Percentiles rank a stretch among this genome's conserved stretches.
phyloP scores from a whole-genome alignment of 2,797 vertebrate genomes.

The Hyperoplus lanceolatus region DNA sequence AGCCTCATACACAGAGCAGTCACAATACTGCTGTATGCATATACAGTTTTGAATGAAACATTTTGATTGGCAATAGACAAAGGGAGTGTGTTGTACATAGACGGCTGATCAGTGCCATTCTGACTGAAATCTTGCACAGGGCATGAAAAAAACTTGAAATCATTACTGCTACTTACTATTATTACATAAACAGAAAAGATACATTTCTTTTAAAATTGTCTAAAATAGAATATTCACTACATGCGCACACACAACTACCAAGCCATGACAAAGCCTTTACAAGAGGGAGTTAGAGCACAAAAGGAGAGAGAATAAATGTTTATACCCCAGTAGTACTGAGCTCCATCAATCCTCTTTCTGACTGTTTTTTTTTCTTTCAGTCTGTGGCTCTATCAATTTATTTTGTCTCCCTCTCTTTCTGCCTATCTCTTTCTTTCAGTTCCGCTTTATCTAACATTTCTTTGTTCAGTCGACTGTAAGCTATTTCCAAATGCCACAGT shows the following conservation, averaged over 20 bases:
- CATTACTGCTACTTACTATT: neutral
- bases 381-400: slow-evolving; percentile 55
- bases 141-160: neutral
- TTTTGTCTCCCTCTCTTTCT: slow-evolving; percentile 49
- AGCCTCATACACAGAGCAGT: neutral
- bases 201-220: neutral
- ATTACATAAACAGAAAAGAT: neutral
- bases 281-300: slow-evolving; percentile 44
- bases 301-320: slow-evolving; percentile 50
- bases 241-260: slow-evolving; percentile 26
- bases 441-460: slow-evolving; percentile 61
- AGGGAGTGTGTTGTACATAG: neutral
- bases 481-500: slow-evolving; percentile 74
- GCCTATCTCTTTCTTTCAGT: slow-evolving; percentile 29
- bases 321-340: slow-evolving; percentile 56
- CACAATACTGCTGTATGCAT: neutral
- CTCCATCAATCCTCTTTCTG: slow-evolving; percentile 37
- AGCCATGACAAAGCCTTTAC: slow-evolving; percentile 57
- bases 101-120: neutral
- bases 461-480: slow-evolving; percentile 72
- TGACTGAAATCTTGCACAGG: too few relatives aligned
- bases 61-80: slow-evolving; percentile 1
- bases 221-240: slow-evolving; percentile 21
- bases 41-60: neutral
- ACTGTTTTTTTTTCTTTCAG: slow-evolving; percentile 13